These are phyloP conservation scores for Lathronympha strigana DNA, from an alignment of 2,888 invertebrate genomes.

Conservation along the genomic window DNA sequence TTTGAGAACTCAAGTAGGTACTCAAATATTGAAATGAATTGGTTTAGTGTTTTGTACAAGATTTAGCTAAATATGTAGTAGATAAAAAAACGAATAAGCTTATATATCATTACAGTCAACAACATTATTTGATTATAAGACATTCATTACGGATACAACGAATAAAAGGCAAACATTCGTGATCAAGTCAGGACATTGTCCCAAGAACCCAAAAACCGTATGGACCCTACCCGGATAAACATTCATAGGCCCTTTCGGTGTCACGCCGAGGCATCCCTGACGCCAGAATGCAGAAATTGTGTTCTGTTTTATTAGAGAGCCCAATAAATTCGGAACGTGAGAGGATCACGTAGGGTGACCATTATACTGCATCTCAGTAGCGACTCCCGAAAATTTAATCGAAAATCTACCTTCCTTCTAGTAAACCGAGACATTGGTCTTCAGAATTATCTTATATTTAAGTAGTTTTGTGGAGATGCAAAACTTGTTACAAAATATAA, in stretches of 20 bases:
- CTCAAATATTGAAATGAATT: no score
- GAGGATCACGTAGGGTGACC: constrained; percentile 59
- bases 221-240: not conserved
- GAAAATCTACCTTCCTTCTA: not conserved
- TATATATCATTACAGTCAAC: constrained; percentile 7
- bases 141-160: constrained; percentile 28
- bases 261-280: constrained; percentile 45
- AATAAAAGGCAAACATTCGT: constrained; percentile 31
- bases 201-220: constrained; percentile 8
- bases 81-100: not conserved
- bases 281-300: constrained; percentile 73
- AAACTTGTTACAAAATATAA: no score
- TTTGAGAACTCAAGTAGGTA: no score
- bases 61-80: not conserved
- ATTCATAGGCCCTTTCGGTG: constrained; percentile 53
- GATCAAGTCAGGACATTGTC: constrained; percentile 12
- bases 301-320: constrained; percentile 76
- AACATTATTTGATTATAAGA: constrained; percentile 28
- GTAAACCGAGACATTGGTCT: no score
- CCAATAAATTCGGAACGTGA: constrained; percentile 79
- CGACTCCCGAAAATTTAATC: not conserved
- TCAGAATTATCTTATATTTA: no score
- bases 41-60: no score
- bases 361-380: constrained; percentile 42
- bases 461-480: no score